phyloP scores from a whole-genome alignment of 2,888 invertebrate genomes.

The Microchrysa polita region DNA sequence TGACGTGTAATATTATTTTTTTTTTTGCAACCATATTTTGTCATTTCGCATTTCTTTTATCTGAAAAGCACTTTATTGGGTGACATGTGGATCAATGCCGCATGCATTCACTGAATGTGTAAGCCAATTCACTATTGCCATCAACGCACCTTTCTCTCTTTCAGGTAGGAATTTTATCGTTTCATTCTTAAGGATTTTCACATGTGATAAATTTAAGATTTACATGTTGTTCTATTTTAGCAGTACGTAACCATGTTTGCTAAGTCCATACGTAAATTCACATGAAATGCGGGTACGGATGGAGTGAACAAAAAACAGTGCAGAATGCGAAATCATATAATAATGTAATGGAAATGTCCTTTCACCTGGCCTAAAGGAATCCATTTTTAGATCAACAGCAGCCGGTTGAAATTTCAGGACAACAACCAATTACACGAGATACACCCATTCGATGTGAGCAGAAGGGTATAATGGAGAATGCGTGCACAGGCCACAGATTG shows the following conservation, averaged over 20 bases:
- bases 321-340: background rate
- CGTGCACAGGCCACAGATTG: background rate
- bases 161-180: background rate
- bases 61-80: constrained; percentile 14
- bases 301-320: background rate
- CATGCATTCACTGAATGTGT: background rate
- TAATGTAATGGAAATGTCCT: constrained; percentile 1
- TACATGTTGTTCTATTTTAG: background rate
- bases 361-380: constrained; percentile 16
- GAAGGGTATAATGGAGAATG: background rate
- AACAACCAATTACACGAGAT: constrained; percentile 12
- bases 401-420: constrained; percentile 19
- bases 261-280: constrained; percentile 5
- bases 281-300: background rate
- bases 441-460: background rate
- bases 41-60: background rate
- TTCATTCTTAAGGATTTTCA: background rate
- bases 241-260: background rate
- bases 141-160: background rate
- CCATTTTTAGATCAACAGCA: background rate
- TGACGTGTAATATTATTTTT: too few relatives aligned
- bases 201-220: background rate
- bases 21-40: background rate
- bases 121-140: constrained; percentile 3
- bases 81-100: constrained; percentile 24